Base-by-base conservation (phyloP, 2,797 vertebrate genomes). In the Molossus molossus region DNA sequence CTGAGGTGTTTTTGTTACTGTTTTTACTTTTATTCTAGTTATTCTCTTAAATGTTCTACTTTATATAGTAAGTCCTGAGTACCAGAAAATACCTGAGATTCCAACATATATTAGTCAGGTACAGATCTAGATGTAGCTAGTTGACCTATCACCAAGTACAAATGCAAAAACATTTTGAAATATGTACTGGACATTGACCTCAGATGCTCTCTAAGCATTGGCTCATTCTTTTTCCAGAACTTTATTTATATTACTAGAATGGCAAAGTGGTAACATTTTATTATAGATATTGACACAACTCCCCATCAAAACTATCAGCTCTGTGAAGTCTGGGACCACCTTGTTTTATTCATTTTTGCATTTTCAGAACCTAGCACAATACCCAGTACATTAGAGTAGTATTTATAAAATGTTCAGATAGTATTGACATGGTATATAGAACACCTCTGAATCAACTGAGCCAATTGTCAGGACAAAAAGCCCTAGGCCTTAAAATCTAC, bases 341-440 rank as follows among this genome's bases (percentile, higher is more conserved):
- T 91, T 85, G 27, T 75, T 89, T 86, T 90, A 70, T 37, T 84
- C 15, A 62, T 79, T 96, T 94, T 96, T 93, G 25, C 37, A 79
- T 90, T 85, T 87, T 80, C 53, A 81, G 72, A 92, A 87, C 57
- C 29, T 96, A 93, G 88, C 21, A 21, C 81, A 11, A 12, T 85
- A 69, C 53, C 25, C 23, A 53, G 25, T 37, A 70, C 25, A 55
- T 70, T 93, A 21, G 69, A 67, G 29, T 80, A 72, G 18, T 85
- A 77, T 23, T 73, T 62, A 82, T 60, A 87, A 91, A 57, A 87
- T 60, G 27, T 83, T 53, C 82, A 58, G 27, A 23, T 75, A 48
- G 23, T 80, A 48, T n/a, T 85, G 40, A 73, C 25, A 53, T 57
- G 4, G 25, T 25, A 6, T 55, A 72, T 83, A 2, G n/a, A 53